Conservation (phyloP, 2,888 invertebrate species). For the Boloria selene region DNA sequence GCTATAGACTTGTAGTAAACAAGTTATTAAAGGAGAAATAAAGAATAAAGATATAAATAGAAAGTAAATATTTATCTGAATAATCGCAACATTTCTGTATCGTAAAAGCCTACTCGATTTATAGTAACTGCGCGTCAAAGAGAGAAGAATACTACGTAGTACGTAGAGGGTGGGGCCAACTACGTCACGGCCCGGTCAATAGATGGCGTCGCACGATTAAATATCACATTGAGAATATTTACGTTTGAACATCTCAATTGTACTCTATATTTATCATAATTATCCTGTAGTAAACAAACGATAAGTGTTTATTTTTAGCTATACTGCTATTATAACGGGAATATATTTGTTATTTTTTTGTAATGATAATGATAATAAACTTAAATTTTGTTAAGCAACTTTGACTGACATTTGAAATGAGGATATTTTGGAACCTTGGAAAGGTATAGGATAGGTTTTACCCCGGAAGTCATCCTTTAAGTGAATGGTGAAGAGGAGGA, state of each 20-base stretch:
- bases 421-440: too few species aligned
- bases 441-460: too few species aligned
- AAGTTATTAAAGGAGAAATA: background rate
- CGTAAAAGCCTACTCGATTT: conserved; percentile 8
- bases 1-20: too few species aligned
- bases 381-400: too few species aligned
- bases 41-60: background rate
- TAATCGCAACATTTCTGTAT: background rate
- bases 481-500: too few species aligned
- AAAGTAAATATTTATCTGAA: background rate
- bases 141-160: conserved; percentile 19
- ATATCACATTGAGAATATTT: conserved; percentile 61
- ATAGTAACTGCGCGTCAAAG: conserved; percentile 31
- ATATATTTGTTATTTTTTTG: too few species aligned
- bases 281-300: conserved; percentile 23
- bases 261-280: conserved; percentile 48
- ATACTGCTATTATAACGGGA: too few species aligned
- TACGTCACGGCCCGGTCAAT: conserved; percentile 36
- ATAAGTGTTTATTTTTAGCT: background rate
- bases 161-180: conserved; percentile 38
- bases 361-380: too few species aligned
- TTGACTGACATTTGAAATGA: too few species aligned
- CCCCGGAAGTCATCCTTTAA: too few species aligned
- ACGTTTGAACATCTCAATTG: conserved; percentile 51
- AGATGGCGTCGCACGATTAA: conserved; percentile 53